Evolutionary conservation across 2,113 vertebrate genomes (phyloP).

Genomic region (Rhodinocichla rosea): DNA sequence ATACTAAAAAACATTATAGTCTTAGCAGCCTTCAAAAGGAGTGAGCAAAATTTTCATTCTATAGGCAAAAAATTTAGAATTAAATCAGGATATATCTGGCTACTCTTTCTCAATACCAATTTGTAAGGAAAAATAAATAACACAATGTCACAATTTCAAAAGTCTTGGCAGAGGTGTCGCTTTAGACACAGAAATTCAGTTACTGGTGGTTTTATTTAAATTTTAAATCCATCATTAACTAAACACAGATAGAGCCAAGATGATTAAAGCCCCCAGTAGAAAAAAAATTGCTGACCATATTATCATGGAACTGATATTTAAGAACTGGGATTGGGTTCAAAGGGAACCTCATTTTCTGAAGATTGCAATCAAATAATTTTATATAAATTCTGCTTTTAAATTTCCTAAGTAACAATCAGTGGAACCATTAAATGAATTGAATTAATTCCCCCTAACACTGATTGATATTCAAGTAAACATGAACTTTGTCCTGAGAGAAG

Average conservation of each 20-base stretch:
- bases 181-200: conserved; percentile 18
- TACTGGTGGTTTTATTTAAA: neutral
- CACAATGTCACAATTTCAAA: neutral
- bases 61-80: neutral
- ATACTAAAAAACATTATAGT: neutral
- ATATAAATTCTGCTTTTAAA: conserved; percentile 7
- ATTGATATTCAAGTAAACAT: neutral
- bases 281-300: neutral
- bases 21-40: neutral
- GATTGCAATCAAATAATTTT: conserved; percentile 5
- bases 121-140: conserved; percentile 16
- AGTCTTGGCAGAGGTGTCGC: neutral
- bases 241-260: conserved; percentile 23
- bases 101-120: neutral
- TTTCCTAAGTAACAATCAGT: neutral
- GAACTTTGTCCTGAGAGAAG: neutral
- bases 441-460: neutral
- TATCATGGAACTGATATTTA: conserved; percentile 19
- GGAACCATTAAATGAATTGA: neutral
- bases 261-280: neutral
- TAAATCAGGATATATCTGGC: neutral
- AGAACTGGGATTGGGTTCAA: conserved; percentile 11
- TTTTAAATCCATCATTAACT: neutral
- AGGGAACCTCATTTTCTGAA: conserved; percentile 18
- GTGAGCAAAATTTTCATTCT: neutral